phyloP scores from a whole-genome alignment of 2,888 invertebrate species.

The Tromatobia lineatoria region DNA sequence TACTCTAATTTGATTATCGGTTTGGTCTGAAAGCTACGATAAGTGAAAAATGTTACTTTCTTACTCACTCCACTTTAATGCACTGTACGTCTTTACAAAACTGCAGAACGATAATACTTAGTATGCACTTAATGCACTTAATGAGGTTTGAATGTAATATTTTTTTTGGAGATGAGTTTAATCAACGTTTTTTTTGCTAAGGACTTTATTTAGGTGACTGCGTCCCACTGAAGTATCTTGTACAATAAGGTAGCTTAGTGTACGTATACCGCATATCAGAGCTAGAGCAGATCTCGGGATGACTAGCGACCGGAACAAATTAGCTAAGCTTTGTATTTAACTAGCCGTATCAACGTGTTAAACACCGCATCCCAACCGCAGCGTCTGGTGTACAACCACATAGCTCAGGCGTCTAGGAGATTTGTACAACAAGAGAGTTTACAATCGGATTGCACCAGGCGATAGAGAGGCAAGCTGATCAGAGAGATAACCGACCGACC shows the following conservation, averaged over 20 bases:
- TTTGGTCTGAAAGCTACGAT: no score
- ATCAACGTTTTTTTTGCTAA: no score
- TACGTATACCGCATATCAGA: constrained; percentile 16
- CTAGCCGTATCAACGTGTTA: constrained; percentile 77
- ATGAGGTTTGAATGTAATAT: no score
- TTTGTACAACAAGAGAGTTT: constrained; percentile 69
- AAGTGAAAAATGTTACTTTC: no score
- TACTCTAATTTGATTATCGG: no score
- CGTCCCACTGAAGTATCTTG: neutral
- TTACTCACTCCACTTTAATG: no score
- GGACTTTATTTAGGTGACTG: neutral
- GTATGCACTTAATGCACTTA: no score
- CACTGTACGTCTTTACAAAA: no score
- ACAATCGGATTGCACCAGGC: constrained; percentile 73
- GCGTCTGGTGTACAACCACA: constrained; percentile 24
- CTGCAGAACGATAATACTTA: no score
- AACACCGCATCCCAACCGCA: constrained; percentile 69
- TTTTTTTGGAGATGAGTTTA: no score
- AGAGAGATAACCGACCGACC: constrained; percentile 65
- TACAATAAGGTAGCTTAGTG: neutral
- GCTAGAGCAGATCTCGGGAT: constrained; percentile 65
- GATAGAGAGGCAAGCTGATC: constrained; percentile 72
- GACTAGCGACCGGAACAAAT: constrained; percentile 78
- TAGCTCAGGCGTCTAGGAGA: constrained; percentile 48
- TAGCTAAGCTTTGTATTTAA: constrained; percentile 79